Evolutionary conservation across 2,888 invertebrate species (phyloP), one percentile per base, ranked within the genome.

Genomic region (Vannuccia rotundouncinata): DNA sequence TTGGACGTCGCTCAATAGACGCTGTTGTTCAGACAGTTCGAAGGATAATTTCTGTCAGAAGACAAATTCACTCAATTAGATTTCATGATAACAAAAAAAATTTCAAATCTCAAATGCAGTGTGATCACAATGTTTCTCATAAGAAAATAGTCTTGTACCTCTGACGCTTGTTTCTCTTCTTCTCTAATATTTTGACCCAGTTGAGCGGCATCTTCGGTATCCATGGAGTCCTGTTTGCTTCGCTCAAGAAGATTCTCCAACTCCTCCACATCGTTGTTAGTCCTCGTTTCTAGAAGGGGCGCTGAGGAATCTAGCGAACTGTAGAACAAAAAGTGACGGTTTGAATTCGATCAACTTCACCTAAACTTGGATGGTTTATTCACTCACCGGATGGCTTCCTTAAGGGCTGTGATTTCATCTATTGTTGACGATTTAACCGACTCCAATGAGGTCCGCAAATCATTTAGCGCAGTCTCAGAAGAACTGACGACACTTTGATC

Each of bases 1-100:
- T 27, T 66, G 66, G 25, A 66, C 66, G 25, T 66, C 66, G 66
- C 25, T 22, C 22, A 66, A 27, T 5, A 66, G 66, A 66, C 66
- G 66, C 66, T 5, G 66, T 27, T 66, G 66, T 66, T 66, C 66
- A 5, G 66, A 66, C 66, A 66, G 66, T 27, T 66, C 66, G 22
- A 66, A 66, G 66, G 66, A 66, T 27, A 66, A 22, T 66, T 66
- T 66, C 66, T 66, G 22, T 22, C 5, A 17, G 17, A 17, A 13
- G 45, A 17, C 45, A 17, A 45, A 45, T 17, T n/a, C 66, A 66
- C 5, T n/a, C 2, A 13, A 66, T 5, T 2, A 66, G 13, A 66
- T n/a, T 22, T 27, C 66, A n/a, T 22, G 66, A 5, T 13, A 66
- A 66, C 17, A 45, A 45, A 17, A 45, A 45, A 45, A 45, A 45